Percentiles rank a stretch among this genome's conserved stretches.
phyloP scores from a whole-genome alignment of 2,797 vertebrate genomes.

The Myotis daubentonii region DNA sequence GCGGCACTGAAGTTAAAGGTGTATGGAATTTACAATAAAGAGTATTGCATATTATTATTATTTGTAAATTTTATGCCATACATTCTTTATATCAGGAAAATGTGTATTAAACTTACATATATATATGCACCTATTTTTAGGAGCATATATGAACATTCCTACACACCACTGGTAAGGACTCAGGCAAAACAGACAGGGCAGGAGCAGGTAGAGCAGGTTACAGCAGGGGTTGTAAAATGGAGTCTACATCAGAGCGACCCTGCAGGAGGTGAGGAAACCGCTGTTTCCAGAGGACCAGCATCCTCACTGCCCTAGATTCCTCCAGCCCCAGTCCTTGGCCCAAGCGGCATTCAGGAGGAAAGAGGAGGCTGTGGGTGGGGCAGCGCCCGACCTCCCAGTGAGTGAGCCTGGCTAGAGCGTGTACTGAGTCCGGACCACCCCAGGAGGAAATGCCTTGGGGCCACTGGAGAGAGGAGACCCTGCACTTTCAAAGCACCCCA shows the following conservation, averaged over 20 bases:
- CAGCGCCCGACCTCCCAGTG: conserved; percentile 33
- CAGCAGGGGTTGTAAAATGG: not conserved
- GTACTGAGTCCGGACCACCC: not conserved
- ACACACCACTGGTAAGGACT: not conserved
- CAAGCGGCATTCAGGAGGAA: conserved; percentile 8
- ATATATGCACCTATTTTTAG: not conserved
- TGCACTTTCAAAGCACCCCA: not conserved
- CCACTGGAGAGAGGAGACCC: not conserved
- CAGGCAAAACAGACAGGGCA: not conserved
- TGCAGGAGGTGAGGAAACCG: not conserved
- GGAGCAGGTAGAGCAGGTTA: not conserved
- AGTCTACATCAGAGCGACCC: not conserved
- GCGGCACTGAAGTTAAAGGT: not conserved
- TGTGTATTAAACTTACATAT: not conserved
- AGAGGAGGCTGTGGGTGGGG: not conserved
- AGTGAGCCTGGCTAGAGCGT: not conserved
- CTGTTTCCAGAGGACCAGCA: not conserved
- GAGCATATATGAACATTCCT: not conserved
- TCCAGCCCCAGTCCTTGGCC: not conserved
- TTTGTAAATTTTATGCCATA: not conserved
- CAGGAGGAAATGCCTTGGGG: not conserved
- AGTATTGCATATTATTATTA: not conserved
- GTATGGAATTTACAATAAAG: not conserved
- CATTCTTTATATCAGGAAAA: not conserved
- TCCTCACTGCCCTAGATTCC: not conserved